phyloP scores from a whole-genome alignment of 2,888 invertebrate species.

The Heliconius charithonia region DNA sequence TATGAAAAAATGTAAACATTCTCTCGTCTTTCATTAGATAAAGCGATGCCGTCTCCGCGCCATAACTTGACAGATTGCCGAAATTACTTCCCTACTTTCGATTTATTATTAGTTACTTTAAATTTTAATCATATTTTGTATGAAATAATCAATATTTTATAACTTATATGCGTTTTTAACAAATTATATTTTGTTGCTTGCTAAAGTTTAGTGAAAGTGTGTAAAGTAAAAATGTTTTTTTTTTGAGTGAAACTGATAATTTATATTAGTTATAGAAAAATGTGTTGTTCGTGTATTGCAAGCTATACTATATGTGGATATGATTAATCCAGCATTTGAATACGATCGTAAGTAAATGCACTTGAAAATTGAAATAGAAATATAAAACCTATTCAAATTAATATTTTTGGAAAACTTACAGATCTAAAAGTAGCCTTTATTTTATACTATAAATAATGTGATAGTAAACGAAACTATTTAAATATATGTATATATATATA shows the following conservation, averaged over 20 bases:
- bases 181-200: neutral
- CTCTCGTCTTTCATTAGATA: slow-evolving; percentile 14
- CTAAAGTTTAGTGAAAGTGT: neutral
- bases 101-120: neutral
- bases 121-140: neutral
- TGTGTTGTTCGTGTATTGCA: slow-evolving; percentile 3
- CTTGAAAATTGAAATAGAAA: too few relatives aligned
- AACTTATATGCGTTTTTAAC: neutral
- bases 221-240: neutral
- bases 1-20: slow-evolving; percentile 26
- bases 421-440: too few relatives aligned
- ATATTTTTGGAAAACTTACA: too few relatives aligned
- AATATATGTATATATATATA: too few relatives aligned
- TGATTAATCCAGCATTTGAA: slow-evolving; percentile 83
- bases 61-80: slow-evolving; percentile 22
- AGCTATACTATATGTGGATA: slow-evolving; percentile 41
- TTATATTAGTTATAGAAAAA: neutral
- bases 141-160: neutral
- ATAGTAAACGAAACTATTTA: too few relatives aligned
- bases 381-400: too few relatives aligned
- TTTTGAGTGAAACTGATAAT: neutral
- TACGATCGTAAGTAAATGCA: slow-evolving; percentile 69
- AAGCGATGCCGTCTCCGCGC: slow-evolving; percentile 6
- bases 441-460: too few relatives aligned
- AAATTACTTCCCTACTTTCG: slow-evolving; percentile 14